phyloP scores from a whole-genome alignment of 2,797 vertebrate species.

The Coracias cyanogaster region DNA sequence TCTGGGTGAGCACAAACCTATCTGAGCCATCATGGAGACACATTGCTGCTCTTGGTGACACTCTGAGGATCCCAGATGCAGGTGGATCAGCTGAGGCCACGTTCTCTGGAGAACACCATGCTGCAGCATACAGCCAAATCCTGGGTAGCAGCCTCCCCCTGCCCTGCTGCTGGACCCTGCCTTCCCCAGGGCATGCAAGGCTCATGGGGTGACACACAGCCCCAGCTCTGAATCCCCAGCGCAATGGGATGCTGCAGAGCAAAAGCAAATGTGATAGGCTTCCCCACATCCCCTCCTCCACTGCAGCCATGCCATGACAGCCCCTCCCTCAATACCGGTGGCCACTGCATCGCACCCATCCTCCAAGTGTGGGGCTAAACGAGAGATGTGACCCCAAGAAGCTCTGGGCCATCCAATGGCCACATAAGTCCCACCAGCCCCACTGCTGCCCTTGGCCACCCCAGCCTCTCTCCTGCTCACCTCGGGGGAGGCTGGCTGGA shows the following conservation, averaged over 20 bases:
- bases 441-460: background rate
- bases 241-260: background rate
- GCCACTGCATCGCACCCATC: background rate
- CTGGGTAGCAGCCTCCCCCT: background rate
- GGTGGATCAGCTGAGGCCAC: background rate
- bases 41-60: background rate
- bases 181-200: fast-evolving
- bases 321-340: fast-evolving
- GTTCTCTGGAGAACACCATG: background rate
- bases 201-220: background rate
- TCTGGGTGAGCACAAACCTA: background rate
- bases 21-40: fast-evolving
- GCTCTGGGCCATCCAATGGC: background rate
- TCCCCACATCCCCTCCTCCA: fast-evolving
- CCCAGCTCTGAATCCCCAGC: background rate
- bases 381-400: background rate
- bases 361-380: fast-evolving
- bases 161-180: background rate
- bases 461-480: background rate
- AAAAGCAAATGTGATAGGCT: background rate
- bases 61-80: background rate
- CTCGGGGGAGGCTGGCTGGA: background rate
- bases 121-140: background rate
- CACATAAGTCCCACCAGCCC: background rate
- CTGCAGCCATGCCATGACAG: background rate